Base-by-base conservation (phyloP, 2,888 invertebrate genomes). In the Abscondita cerata region DNA sequence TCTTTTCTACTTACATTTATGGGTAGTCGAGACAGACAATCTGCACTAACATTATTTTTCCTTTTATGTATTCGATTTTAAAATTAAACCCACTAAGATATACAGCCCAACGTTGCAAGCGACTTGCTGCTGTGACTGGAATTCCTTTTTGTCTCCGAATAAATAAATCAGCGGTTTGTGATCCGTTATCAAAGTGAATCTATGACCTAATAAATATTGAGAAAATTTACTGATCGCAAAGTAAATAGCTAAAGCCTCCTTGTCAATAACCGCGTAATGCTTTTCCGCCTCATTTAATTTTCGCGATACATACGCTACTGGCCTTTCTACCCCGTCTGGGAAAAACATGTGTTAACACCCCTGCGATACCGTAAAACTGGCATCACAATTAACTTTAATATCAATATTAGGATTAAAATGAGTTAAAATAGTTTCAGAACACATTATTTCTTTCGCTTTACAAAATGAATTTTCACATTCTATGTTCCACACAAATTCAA, bases 261-360 rank as follows among this genome's bases (percentile, higher is more conserved):
- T n/a, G n/a, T n/a, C n/a, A n/a, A n/a, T n/a, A n/a, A n/a, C n/a
- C n/a, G n/a, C n/a, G n/a, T n/a, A n/a, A n/a, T n/a, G n/a, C n/a
- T n/a, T n/a, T n/a, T n/a, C 31, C 31, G 31, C 31, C 31, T 31
- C 31, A 31, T 31, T 31, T 31, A 31, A 61, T 40, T 19, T 64
- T 44, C 36, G 62, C 40, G 34, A 54, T 40, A 53, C 58, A 19
- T 61, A 67, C 52, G 52, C 13, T 12, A 50, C 19, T 18, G 50
- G 31, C 16, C 12, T 31, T 50, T 40, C 40, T 40, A 8, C 40
- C 9, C 31, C 31, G 31, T 31, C 31, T 31, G 31, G 31, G 6
- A 31, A 9, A 31, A 31, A n/a, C 9, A 31, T 31, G 31, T n/a
- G 9, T 31, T 31, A 31, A 31, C 31, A 31, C 31, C 31, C 31